Evolutionary conservation across 2,888 invertebrate species (phyloP).

Genomic region (Tricholauxania praeusta): DNA sequence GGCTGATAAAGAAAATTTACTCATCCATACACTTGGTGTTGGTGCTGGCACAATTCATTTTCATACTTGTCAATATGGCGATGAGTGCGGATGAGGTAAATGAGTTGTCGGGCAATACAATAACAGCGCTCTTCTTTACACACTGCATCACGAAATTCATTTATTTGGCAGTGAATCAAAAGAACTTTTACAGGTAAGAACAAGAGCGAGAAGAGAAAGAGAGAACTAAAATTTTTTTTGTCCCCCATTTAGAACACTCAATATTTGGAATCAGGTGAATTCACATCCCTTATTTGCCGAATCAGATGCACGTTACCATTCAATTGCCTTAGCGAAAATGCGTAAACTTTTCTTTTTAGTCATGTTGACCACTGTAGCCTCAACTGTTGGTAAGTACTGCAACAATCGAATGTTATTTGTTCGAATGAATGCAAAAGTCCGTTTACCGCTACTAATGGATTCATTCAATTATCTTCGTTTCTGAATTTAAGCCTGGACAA

Average conservation of each 20-base stretch:
- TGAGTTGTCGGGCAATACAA: conserved; percentile 80
- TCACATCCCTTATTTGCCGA: conserved; percentile 87
- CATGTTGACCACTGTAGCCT: conserved; percentile 72
- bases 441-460: neutral
- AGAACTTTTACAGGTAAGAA: conserved; percentile 78
- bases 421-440: neutral
- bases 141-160: conserved; percentile 81
- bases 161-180: conserved; percentile 80
- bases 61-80: conserved; percentile 77
- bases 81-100: conserved; percentile 82
- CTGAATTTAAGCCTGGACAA: conserved; percentile 75
- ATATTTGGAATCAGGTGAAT: conserved; percentile 87
- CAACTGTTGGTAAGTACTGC: conserved; percentile 72
- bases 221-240: neutral
- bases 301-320: conserved; percentile 83
- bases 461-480: conserved; percentile 6
- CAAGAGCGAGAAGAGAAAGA: neutral
- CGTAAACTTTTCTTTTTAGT: conserved; percentile 78
- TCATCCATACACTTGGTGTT: conserved; percentile 74
- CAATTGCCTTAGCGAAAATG: conserved; percentile 81
- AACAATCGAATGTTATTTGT: neutral
- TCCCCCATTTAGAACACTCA: conserved; percentile 73
- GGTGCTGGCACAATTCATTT: conserved; percentile 73
- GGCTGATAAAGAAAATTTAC: conserved; percentile 74
- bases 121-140: conserved; percentile 84